Conservation (phyloP, 2,797 vertebrate species). For the Helarctos malayanus region DNA sequence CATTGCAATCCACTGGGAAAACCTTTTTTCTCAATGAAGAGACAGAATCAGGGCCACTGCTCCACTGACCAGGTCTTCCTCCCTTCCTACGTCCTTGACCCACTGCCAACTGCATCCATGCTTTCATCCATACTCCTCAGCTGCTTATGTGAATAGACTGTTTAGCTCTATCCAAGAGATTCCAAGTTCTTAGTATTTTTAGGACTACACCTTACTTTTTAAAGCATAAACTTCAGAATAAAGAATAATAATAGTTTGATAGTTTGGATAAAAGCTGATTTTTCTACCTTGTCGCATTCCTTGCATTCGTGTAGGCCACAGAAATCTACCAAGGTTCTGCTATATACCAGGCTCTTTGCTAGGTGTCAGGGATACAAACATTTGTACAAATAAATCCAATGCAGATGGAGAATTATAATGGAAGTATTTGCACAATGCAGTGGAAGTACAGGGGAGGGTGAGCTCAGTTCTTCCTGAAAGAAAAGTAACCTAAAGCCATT, state of each 20-base stretch:
- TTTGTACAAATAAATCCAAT: neutral
- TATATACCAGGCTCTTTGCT: neutral
- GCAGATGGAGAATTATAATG: neutral
- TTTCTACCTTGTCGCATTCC: neutral
- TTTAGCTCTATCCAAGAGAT: neutral
- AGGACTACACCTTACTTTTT: neutral
- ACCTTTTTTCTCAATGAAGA: neutral
- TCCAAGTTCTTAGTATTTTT: neutral
- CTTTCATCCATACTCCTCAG: neutral
- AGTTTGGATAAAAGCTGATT: neutral
- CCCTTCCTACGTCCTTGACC: neutral
- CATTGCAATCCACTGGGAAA: neutral
- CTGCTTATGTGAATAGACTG: neutral
- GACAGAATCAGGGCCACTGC: neutral
- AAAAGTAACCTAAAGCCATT: neutral
- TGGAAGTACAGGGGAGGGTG: neutral
- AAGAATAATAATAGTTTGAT: neutral
- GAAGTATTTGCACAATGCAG: neutral
- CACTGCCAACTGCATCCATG: neutral
- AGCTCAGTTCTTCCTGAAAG: neutral
- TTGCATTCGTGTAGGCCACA: neutral
- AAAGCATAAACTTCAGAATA: constrained; percentile 34
- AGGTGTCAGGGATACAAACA: neutral
- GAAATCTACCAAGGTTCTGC: neutral
- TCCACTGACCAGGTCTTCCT: neutral